Evolutionary conservation across 2,888 invertebrate species (phyloP).

Genomic region (Drosophila mettleri): DNA sequence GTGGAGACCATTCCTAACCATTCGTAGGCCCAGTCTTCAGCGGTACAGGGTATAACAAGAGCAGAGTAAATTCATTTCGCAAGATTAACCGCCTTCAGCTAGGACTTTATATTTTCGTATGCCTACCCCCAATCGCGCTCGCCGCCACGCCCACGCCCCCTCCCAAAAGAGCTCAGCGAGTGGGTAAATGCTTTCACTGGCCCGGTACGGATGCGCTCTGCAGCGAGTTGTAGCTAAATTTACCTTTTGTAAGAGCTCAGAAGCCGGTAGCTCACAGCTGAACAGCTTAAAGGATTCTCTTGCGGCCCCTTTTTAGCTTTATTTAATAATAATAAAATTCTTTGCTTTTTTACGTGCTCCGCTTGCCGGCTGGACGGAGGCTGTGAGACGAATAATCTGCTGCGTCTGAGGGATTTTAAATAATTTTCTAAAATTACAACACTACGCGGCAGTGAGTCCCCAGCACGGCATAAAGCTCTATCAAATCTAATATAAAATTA

Average conservation of each 20-base stretch:
- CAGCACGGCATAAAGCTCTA: conserved; percentile 47
- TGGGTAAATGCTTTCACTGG: conserved; percentile 12
- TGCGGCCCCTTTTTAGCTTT: conserved; percentile 29
- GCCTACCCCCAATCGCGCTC: too few species aligned
- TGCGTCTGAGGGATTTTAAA: conserved; percentile 42
- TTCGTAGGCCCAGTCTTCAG: background rate
- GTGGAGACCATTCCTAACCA: background rate
- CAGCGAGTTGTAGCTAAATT: conserved; percentile 29
- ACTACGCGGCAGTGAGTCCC: conserved; percentile 6
- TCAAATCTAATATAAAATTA: conserved; percentile 57
- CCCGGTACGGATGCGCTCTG: background rate
- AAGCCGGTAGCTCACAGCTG: conserved; percentile 24
- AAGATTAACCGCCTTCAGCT: conserved; percentile 36
- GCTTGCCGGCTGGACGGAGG: background rate
- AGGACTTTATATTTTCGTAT: conserved; percentile 12
- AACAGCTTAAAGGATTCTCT: conserved; percentile 51
- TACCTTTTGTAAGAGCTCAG: conserved; percentile 32
- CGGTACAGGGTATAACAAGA: conserved; percentile 12
- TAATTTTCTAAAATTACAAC: conserved; percentile 61
- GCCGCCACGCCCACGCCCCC: background rate
- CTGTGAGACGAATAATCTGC: conserved; percentile 31
- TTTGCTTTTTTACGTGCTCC: conserved; percentile 18
- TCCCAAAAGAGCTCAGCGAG: background rate
- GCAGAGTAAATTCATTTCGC: conserved; percentile 32
- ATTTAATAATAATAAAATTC: conserved; percentile 54